Conservation (phyloP, 1,140 invertebrate genomes). For the Rhagoletis pomonella region DNA sequence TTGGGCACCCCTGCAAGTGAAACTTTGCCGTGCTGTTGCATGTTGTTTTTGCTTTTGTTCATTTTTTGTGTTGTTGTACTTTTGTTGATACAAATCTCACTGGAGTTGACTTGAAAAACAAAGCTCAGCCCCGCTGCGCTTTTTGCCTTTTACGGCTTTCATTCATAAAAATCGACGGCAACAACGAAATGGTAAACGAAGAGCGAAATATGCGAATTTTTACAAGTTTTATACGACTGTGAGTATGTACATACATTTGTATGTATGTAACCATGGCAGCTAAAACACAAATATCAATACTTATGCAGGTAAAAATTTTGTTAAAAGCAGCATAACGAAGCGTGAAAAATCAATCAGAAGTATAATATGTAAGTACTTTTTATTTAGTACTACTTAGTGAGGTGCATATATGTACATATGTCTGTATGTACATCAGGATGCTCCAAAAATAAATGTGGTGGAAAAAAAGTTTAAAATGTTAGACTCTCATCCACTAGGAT, state of each 20-base stretch:
- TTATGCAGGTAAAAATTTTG: too few relatives aligned
- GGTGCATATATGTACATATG: too few relatives aligned
- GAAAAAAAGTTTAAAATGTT: too few relatives aligned
- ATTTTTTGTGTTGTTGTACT: not conserved
- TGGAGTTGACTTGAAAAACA: constrained; percentile 6
- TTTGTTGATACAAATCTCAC: constrained; percentile 21
- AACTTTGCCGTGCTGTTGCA: not conserved
- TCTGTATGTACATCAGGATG: too few relatives aligned
- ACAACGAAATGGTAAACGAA: not conserved
- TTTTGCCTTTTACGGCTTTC: constrained; percentile 41
- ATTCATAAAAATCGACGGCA: constrained; percentile 24
- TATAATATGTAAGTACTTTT: too few relatives aligned
- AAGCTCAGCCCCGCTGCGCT: not conserved
- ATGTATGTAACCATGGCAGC: not conserved
- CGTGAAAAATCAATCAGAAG: too few relatives aligned
- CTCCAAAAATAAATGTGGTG: too few relatives aligned
- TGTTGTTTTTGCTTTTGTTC: not conserved
- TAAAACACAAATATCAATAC: too few relatives aligned
- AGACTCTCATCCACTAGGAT: too few relatives aligned
- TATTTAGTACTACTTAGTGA: too few relatives aligned
- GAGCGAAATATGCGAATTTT: not conserved
- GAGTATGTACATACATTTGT: not conserved
- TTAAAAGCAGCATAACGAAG: too few relatives aligned
- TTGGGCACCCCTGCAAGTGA: not conserved
- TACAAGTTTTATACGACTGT: not conserved